Evolutionary conservation across 2,888 invertebrate genomes (phyloP).

Genomic region (Andrena haemorrhoa): DNA sequence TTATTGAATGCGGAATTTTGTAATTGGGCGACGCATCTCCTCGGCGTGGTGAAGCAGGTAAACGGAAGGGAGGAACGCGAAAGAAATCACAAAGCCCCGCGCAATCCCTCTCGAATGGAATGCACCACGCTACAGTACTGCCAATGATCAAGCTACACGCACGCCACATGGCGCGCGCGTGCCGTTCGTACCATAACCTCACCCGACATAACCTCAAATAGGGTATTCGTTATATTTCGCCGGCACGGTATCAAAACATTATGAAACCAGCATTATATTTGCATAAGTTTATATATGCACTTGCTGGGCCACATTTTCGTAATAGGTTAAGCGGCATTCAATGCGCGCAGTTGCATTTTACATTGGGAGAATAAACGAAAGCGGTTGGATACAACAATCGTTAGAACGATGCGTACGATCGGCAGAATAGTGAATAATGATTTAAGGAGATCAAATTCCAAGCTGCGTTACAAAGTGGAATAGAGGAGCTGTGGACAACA

Average conservation of each 20-base stretch:
- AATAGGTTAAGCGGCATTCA: not conserved
- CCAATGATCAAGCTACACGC: conserved; percentile 19
- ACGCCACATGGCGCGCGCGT: conserved; percentile 33
- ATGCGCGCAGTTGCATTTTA: not conserved
- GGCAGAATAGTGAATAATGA: not conserved
- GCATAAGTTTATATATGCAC: not conserved
- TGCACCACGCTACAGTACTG: conserved; percentile 10
- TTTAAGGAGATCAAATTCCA: not conserved
- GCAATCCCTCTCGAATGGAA: not conserved
- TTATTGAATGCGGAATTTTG: not conserved
- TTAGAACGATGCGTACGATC: not conserved
- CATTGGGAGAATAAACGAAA: not conserved
- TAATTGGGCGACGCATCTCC: not conserved
- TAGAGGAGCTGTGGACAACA: too few species aligned
- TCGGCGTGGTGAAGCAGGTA: not conserved
- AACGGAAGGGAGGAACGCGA: not conserved
- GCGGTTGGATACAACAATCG: not conserved
- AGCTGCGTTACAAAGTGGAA: too few species aligned
- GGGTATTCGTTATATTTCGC: conserved; percentile 7
- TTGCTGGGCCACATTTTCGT: not conserved
- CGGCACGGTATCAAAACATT: conserved; percentile 20
- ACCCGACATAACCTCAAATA: conserved; percentile 34
- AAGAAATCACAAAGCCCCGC: not conserved
- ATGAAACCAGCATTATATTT: not conserved
- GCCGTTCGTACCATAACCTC: conserved; percentile 48